phyloP scores from a whole-genome alignment of 2,888 invertebrate genomes.

The Ormyrus labotus region DNA sequence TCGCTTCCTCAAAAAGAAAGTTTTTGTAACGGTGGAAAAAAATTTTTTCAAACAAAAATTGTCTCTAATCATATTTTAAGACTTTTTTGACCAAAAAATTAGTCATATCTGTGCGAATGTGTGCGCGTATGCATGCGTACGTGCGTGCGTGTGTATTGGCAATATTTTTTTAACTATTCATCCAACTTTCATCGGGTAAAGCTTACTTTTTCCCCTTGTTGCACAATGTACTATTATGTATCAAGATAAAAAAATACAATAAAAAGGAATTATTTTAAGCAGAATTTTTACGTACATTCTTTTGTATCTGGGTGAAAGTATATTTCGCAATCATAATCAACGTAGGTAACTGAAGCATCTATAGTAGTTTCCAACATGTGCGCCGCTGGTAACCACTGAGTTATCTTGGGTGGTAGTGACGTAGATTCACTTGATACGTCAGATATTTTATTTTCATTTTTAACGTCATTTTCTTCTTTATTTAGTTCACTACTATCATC shows the following conservation, averaged over 20 bases:
- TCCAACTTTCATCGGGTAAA: no score
- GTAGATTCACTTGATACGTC: constrained; percentile 30
- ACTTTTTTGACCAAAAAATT: no score
- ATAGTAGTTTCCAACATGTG: constrained; percentile 78
- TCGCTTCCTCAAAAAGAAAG: no score
- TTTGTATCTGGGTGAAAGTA: constrained; percentile 72
- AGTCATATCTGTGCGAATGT: no score
- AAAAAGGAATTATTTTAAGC: neutral
- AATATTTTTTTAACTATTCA: no score
- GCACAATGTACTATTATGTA: no score
- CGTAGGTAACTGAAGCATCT: constrained; percentile 80
- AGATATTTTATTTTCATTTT: neutral
- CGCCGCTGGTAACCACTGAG: constrained; percentile 81
- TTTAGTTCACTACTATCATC: neutral
- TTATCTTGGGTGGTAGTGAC: constrained; percentile 62
- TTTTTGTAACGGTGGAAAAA: no score
- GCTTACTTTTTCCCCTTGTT: no score
- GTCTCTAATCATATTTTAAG: no score
- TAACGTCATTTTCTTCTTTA: neutral
- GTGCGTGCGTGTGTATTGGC: no score
- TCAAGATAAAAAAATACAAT: neutral
- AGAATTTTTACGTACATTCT: constrained; percentile 58
- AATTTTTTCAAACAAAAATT: no score
- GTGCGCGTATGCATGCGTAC: no score
- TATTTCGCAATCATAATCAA: constrained; percentile 77